Percentiles rank a stretch among this genome's conserved stretches.
Evolutionary conservation across 1,140 invertebrate species (phyloP).

Genomic region (Camponotus vicinus): DNA sequence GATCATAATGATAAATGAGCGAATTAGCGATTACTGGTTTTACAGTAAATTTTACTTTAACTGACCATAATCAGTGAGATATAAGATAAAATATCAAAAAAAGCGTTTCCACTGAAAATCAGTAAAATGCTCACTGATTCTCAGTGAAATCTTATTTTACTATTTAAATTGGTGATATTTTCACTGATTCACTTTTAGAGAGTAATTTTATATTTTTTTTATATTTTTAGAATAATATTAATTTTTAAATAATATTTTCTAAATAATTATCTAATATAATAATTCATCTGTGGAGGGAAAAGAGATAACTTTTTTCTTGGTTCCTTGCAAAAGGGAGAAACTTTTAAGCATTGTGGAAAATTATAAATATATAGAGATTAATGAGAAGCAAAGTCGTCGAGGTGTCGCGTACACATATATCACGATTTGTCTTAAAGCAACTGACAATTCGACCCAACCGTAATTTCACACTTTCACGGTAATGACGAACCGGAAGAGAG

Average conservation of each 20-base stretch:
- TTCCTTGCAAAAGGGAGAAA: conserved; percentile 27
- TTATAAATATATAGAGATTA: conserved; percentile 59
- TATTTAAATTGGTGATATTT: too few species aligned
- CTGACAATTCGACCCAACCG: neutral
- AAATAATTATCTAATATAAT: neutral
- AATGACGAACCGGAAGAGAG: conserved; percentile 38
- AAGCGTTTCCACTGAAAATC: too few species aligned
- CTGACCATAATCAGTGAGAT: too few species aligned
- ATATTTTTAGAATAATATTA: neutral
- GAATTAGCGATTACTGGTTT: too few species aligned
- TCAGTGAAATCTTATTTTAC: too few species aligned
- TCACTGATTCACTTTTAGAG: too few species aligned
- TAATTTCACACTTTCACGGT: conserved; percentile 68
- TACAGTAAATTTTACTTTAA: too few species aligned
- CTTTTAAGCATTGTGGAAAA: conserved; percentile 19
- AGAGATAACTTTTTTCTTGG: conserved; percentile 3
- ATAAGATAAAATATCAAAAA: too few species aligned
- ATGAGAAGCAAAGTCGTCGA: neutral
- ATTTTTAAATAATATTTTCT: neutral
- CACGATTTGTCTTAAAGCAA: conserved; percentile 18
- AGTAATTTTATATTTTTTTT: neutral
- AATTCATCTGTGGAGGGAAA: neutral
- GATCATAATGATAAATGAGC: too few species aligned
- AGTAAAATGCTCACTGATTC: too few species aligned
- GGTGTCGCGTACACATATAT: neutral